These are phyloP conservation scores for Megalops atlanticus DNA, from an alignment of 2,113 vertebrate species.

Conservation along the genomic window DNA sequence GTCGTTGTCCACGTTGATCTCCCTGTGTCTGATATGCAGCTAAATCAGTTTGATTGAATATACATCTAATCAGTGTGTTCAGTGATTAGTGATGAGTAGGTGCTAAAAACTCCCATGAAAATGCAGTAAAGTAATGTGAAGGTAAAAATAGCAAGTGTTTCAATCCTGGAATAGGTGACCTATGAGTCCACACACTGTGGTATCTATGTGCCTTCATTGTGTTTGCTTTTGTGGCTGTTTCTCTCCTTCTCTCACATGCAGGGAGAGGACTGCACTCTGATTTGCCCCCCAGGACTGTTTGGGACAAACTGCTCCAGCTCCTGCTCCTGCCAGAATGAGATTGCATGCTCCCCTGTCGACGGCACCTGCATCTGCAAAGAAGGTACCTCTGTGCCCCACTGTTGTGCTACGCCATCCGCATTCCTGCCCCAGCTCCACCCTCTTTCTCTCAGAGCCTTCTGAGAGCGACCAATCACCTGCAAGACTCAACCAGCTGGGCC, in stretches of 20 bases:
- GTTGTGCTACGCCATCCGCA: not conserved
- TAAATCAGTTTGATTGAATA: no score
- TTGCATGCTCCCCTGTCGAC: constrained; percentile 78
- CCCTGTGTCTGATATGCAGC: no score
- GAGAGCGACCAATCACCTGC: no score
- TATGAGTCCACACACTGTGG: not conserved
- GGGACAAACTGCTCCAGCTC: constrained; percentile 80
- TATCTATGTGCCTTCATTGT: no score
- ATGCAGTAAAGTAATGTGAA: no score
- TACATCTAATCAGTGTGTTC: no score
- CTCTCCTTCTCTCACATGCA: constrained; percentile 46
- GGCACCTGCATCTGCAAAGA: constrained; percentile 85
- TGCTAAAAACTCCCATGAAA: not conserved
- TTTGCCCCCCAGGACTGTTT: constrained; percentile 75
- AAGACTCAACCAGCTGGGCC: no score
- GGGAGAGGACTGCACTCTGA: constrained; percentile 83
- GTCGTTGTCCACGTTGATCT: no score
- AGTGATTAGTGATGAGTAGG: no score
- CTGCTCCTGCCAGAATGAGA: constrained; percentile 77
- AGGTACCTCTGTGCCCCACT: constrained; percentile 73
- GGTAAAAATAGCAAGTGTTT: not conserved
- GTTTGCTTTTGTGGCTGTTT: no score
- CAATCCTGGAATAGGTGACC: not conserved
- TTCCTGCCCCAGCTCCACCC: no score
- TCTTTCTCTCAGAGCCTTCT: not conserved